Evolutionary conservation across 2,888 invertebrate species (phyloP).

Genomic region (Drosophila anomalata): DNA sequence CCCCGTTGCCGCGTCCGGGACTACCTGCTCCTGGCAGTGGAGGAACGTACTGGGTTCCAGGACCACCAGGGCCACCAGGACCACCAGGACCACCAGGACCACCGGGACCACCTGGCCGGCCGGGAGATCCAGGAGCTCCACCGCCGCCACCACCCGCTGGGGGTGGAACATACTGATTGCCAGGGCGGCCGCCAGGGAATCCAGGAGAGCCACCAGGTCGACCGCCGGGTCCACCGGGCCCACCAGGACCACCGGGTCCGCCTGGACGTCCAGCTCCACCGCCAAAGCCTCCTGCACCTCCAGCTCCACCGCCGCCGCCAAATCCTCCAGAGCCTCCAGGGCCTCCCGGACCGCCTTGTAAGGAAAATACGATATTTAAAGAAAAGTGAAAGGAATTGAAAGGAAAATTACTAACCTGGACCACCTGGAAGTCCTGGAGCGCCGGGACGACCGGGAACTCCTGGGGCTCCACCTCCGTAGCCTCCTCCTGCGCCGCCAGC

Average conservation of each 20-base stretch:
- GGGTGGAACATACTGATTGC: constrained; percentile 20
- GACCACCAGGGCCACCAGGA: constrained; percentile 60
- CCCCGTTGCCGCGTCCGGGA: constrained; percentile 82
- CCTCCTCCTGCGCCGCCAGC: constrained; percentile 23
- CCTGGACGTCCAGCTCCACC: constrained; percentile 64
- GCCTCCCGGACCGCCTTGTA: constrained; percentile 19
- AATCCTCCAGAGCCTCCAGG: constrained; percentile 55
- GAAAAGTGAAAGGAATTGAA: background rate
- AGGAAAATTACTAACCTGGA: background rate
- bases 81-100: constrained; percentile 49
- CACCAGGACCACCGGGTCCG: constrained; percentile 35
- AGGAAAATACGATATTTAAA: background rate
- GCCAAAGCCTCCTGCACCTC: constrained; percentile 45
- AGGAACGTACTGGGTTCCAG: constrained; percentile 67
- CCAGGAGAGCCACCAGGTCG: constrained; percentile 19
- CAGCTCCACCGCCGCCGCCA: constrained; percentile 52
- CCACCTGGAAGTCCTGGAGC: background rate
- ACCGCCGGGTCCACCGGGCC: constrained; percentile 24
- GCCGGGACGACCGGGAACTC: background rate
- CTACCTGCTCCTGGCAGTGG: constrained; percentile 54
- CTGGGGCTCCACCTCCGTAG: constrained; percentile 26
- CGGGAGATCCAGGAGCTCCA: constrained; percentile 18
- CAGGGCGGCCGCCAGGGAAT: constrained; percentile 8
- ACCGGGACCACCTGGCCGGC: constrained; percentile 10
- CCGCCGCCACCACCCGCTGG: constrained; percentile 42